Conservation (phyloP, 1,140 invertebrate species). For the Drosophila busckii region DNA sequence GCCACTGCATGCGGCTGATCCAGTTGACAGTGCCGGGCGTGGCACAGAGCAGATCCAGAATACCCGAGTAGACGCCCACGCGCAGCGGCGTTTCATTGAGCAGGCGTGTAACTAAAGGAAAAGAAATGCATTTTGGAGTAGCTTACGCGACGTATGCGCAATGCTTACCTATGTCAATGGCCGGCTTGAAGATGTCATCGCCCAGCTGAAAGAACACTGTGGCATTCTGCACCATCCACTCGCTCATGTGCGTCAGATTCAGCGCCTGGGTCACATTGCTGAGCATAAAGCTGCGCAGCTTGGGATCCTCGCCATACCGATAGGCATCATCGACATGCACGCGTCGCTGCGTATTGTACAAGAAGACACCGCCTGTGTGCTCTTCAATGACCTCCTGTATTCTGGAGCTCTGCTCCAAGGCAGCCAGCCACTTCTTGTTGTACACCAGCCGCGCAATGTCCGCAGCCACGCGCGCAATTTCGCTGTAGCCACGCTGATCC, state of each 20-base stretch:
- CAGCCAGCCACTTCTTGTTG: conserved; percentile 80
- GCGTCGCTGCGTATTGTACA: conserved; percentile 51
- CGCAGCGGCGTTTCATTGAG: conserved; percentile 83
- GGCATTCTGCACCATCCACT: conserved; percentile 82
- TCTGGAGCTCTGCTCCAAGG: conserved; percentile 61
- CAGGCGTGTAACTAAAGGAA: conserved; percentile 84
- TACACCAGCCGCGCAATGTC: conserved; percentile 81
- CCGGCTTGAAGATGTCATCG: conserved; percentile 91
- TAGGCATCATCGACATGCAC: conserved; percentile 46
- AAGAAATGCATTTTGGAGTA: background rate
- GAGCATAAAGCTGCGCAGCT: conserved; percentile 85
- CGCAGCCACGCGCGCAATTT: conserved; percentile 75
- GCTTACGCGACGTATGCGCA: background rate
- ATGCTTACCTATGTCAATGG: conserved; percentile 83
- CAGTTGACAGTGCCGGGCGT: conserved; percentile 85
- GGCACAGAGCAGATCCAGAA: conserved; percentile 86
- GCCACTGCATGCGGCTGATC: conserved; percentile 86
- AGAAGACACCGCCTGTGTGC: conserved; percentile 39
- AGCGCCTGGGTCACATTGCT: conserved; percentile 83
- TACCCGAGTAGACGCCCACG: conserved; percentile 73
- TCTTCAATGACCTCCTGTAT: conserved; percentile 34
- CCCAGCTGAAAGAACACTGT: conserved; percentile 83
- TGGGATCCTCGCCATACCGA: conserved; percentile 59
- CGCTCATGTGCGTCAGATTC: conserved; percentile 81
- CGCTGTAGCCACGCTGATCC: conserved; percentile 81